Percentiles rank a stretch among this genome's conserved stretches.
phyloP scores from a whole-genome alignment of 2,797 vertebrate species.

The Meda fulgida region DNA sequence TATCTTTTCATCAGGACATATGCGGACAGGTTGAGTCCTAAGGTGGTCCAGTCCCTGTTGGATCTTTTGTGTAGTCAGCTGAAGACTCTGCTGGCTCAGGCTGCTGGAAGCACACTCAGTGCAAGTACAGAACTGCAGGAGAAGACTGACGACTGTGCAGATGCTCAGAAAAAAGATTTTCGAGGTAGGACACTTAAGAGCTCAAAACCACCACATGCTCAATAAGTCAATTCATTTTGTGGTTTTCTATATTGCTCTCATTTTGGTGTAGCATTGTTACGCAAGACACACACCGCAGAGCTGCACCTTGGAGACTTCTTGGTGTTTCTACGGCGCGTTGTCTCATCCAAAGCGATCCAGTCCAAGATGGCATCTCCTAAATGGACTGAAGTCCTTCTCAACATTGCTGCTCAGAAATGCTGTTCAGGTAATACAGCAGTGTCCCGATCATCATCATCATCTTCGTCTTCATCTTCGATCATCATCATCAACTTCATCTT shows the following conservation, averaged over 20 bases:
- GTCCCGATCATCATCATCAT: too few species aligned
- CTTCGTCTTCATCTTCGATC: too few species aligned
- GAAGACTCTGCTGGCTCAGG: constrained; percentile 94
- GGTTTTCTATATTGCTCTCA: neutral
- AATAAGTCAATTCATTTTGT: neutral
- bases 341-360: constrained; percentile 98
- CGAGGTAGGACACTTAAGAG: constrained; percentile 77
- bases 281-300: constrained; percentile 92
- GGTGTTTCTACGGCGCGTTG: constrained; percentile 94
- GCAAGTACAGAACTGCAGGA: constrained; percentile 80
- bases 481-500: neutral
- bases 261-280: constrained; percentile 80
- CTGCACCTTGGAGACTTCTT: constrained; percentile 96
- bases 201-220: neutral
- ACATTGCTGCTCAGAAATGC: constrained; percentile 97
- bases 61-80: constrained; percentile 97
- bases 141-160: constrained; percentile 82
- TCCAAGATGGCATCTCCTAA: constrained; percentile 99
- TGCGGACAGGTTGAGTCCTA: constrained; percentile 93
- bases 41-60: constrained; percentile 95
- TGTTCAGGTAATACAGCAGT: constrained; percentile 84
- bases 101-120: constrained; percentile 83
- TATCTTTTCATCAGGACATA: constrained; percentile 82
- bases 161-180: constrained; percentile 91
- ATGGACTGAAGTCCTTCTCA: constrained; percentile 97